These are phyloP conservation scores for Plutomurus gul DNA, from an alignment of 1,140 invertebrate species.

Conservation along the genomic window DNA sequence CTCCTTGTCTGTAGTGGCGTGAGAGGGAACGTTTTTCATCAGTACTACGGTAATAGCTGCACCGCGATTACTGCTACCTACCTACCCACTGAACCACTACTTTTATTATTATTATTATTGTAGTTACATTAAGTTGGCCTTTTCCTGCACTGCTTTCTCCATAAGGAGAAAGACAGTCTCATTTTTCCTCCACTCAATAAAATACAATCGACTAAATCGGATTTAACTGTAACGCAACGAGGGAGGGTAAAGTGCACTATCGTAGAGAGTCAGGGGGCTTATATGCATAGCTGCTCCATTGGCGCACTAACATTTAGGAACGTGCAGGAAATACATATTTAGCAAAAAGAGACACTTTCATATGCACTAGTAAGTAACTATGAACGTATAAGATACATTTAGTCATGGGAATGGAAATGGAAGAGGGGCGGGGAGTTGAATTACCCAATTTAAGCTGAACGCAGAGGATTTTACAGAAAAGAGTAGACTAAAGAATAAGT, in stretches of 20 bases:
- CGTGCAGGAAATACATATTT: constrained; percentile 24
- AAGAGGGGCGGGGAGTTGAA: neutral
- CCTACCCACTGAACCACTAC: neutral
- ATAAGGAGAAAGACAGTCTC: neutral
- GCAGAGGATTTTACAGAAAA: neutral
- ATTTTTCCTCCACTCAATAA: constrained; percentile 12
- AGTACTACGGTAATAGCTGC: neutral
- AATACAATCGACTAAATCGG: constrained; percentile 23
- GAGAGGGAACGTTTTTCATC: too few relatives aligned
- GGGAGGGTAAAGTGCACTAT: neutral
- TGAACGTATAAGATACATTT: too few relatives aligned
- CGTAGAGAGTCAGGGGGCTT: neutral
- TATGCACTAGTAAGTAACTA: constrained; percentile 2
- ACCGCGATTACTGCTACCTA: neutral
- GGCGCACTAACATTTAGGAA: neutral
- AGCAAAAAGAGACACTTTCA: neutral
- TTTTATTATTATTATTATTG: constrained; percentile 29
- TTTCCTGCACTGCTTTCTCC: neutral
- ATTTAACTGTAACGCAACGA: constrained; percentile 6
- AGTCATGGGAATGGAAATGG: neutral
- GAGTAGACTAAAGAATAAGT: neutral
- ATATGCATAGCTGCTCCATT: too few relatives aligned
- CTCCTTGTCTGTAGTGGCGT: too few relatives aligned
- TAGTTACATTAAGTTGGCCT: neutral
- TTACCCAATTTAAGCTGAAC: constrained; percentile 12